These are phyloP conservation scores for Emydocephalus ijimae DNA, from an alignment of 2,113 vertebrate genomes.

Conservation along the genomic window DNA sequence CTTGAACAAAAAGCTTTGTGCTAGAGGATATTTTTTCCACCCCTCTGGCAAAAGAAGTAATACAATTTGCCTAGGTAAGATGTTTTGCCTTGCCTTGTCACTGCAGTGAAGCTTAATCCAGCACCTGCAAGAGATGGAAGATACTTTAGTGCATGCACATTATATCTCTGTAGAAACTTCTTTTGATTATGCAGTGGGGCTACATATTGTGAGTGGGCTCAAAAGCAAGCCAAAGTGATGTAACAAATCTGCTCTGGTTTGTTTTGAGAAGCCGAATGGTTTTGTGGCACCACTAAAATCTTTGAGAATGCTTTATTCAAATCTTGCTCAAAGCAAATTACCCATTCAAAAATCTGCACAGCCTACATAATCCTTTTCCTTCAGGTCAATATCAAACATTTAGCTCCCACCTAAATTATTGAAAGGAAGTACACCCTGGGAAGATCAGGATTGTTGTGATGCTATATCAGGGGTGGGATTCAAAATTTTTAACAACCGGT, in stretches of 20 bases:
- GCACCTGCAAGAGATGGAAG: background rate
- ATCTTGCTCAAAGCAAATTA: background rate
- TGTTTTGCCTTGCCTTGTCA: background rate
- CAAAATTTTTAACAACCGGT: too few relatives aligned
- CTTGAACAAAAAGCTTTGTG: background rate
- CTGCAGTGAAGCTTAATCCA: background rate
- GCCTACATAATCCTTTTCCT: background rate
- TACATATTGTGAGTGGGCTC: background rate
- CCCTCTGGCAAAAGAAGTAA: background rate
- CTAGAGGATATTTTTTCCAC: background rate
- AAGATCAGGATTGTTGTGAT: background rate
- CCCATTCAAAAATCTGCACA: background rate
- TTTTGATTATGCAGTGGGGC: background rate
- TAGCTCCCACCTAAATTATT: background rate
- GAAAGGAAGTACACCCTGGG: background rate
- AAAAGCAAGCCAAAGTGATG: background rate
- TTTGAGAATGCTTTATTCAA: background rate
- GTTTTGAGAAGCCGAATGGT: background rate
- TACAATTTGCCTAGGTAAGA: background rate
- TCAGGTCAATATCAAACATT: background rate
- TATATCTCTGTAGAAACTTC: background rate
- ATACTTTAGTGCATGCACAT: background rate
- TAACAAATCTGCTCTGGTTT: background rate
- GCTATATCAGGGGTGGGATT: too few relatives aligned
- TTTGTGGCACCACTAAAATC: background rate